These are phyloP conservation scores for Poecilia picta DNA, from an alignment of 2,797 vertebrate species.

Conservation along the genomic window DNA sequence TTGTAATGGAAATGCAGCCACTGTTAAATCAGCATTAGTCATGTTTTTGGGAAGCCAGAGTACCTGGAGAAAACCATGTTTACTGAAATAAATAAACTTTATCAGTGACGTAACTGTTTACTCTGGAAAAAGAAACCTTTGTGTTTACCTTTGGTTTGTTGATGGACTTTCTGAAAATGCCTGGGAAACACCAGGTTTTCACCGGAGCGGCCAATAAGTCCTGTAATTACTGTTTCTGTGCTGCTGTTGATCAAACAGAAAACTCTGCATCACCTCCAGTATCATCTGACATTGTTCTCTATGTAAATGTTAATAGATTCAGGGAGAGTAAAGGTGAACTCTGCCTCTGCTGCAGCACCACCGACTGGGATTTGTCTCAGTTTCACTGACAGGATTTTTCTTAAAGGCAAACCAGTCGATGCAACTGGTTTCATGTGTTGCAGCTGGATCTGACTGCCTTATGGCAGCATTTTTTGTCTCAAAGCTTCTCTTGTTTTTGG, in stretches of 20 bases:
- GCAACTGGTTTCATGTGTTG: not conserved
- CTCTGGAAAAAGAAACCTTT: not conserved
- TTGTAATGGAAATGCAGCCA: no score
- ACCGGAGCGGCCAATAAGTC: not conserved
- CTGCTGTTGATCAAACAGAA: not conserved
- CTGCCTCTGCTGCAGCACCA: slow-evolving; percentile 1
- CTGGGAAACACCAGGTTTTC: not conserved
- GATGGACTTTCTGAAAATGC: not conserved
- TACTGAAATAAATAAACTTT: not conserved
- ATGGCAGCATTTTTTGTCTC: not conserved
- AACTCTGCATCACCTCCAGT: not conserved
- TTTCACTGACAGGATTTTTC: not conserved
- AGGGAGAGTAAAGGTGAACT: slow-evolving; percentile 2
- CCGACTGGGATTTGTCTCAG: not conserved
- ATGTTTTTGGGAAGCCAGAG: not conserved
- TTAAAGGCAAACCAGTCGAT: slow-evolving; percentile 3
- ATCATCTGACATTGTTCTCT: not conserved
- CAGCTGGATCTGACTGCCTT: not conserved
- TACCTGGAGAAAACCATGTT: not conserved
- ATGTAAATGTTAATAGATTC: slow-evolving; percentile 12
- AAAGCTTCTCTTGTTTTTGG: not conserved
- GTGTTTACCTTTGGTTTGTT: not conserved
- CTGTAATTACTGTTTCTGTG: slow-evolving; percentile 2
- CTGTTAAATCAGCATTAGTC: not conserved
- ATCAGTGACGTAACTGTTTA: not conserved